A percentile compares a stretch with the other conserved stretches of the same genome.
Conservation (phyloP, 2,113 vertebrate species). For the Periophthalmus modestus region DNA sequence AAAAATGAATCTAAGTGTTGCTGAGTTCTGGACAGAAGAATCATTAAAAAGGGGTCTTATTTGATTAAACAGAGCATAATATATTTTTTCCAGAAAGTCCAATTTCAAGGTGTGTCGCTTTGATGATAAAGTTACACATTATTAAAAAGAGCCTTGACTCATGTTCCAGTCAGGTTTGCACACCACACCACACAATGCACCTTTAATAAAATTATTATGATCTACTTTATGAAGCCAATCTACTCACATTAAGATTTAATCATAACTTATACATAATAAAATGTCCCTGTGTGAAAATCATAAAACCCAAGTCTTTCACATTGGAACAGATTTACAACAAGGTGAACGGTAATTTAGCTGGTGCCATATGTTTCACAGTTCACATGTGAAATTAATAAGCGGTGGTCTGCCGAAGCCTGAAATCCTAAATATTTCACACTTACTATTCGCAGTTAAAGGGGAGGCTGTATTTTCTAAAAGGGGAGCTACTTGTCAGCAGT, state of each 20-base stretch:
- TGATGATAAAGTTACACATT: not conserved
- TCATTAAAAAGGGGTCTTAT: not conserved
- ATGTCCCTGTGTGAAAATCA: not conserved
- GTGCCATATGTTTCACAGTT: slow-evolving; percentile 8
- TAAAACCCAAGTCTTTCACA: not conserved
- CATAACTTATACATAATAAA: not conserved
- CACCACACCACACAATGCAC: not conserved
- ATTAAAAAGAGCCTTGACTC: not conserved
- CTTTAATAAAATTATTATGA: not conserved
- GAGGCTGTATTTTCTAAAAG: not conserved
- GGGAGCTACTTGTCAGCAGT: not conserved
- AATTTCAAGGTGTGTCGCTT: slow-evolving; percentile 7
- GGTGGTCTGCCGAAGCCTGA: not conserved
- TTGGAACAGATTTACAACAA: not conserved
- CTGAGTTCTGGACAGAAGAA: not conserved
- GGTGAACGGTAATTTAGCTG: not conserved
- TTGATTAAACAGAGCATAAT: not conserved
- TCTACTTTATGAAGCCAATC: not conserved
- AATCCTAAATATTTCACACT: slow-evolving; percentile 18
- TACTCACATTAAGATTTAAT: slow-evolving; percentile 1
- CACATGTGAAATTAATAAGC: slow-evolving; percentile 3
- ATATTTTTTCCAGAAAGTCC: not conserved
- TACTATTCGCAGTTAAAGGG: not conserved
- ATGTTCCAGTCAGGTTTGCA: not conserved
- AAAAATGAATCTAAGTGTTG: not conserved